Evolutionary conservation across 2,113 vertebrate genomes (phyloP).

Genomic region (Plestiodon gilberti): DNA sequence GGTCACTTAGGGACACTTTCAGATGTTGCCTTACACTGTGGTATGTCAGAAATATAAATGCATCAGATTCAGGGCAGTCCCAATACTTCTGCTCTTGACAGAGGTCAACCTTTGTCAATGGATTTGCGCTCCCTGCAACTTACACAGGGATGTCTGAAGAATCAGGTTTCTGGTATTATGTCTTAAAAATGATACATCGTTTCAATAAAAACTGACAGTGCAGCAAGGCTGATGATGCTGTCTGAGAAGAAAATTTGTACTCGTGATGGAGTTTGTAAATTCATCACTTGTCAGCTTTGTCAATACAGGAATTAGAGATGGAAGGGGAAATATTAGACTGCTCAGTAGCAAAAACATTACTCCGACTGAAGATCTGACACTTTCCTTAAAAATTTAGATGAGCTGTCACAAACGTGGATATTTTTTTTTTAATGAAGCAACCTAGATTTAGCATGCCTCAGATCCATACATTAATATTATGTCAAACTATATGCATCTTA

Average conservation of each 20-base stretch:
- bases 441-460: conserved; percentile 45
- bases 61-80: background rate
- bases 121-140: background rate
- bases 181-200: conserved; percentile 9
- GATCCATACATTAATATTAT: conserved; percentile 50
- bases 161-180: conserved; percentile 2
- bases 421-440: conserved; percentile 51
- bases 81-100: background rate
- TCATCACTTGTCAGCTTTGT: conserved; percentile 33
- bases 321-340: conserved; percentile 20
- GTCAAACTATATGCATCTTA: conserved; percentile 19
- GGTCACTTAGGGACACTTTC: background rate
- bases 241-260: conserved; percentile 38
- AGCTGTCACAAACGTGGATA: conserved; percentile 27
- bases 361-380: conserved; percentile 37
- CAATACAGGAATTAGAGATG: background rate
- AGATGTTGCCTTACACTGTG: background rate
- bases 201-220: conserved; percentile 14
- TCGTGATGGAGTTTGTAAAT: conserved; percentile 26
- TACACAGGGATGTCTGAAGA: background rate
- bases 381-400: conserved; percentile 25
- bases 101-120: background rate
- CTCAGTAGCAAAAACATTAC: conserved; percentile 20
- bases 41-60: background rate
- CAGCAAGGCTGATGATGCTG: conserved; percentile 41